phyloP scores from a whole-genome alignment of 2,888 invertebrate genomes.

The Acrocyrtus sp. region DNA sequence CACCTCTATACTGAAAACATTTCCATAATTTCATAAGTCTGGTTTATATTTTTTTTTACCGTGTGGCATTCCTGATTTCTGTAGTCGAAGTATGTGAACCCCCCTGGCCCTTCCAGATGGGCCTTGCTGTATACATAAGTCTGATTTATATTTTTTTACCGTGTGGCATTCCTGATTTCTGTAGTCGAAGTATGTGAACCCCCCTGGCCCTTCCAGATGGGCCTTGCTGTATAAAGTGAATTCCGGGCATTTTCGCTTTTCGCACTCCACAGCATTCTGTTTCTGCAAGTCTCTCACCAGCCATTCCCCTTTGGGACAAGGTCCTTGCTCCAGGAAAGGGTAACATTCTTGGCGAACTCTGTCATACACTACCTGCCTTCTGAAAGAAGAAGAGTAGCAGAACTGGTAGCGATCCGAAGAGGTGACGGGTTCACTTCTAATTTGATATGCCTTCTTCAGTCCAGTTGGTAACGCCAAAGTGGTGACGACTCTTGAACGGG shows the following conservation, averaged over 20 bases:
- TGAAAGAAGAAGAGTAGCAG: constrained; percentile 15
- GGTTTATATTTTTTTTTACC: too few species aligned
- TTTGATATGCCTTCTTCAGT: not conserved
- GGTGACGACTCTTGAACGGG: not conserved
- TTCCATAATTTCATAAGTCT: too few species aligned
- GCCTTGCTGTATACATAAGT: too few species aligned
- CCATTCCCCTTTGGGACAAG: constrained; percentile 29
- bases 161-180: constrained; percentile 19
- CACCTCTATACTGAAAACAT: too few species aligned
- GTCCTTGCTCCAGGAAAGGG: constrained; percentile 30
- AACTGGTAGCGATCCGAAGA: constrained; percentile 16
- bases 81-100: constrained; percentile 32
- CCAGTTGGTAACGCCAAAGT: not conserved
- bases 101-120: too few species aligned
- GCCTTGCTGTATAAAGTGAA: not conserved
- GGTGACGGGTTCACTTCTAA: not conserved
- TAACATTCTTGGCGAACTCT: constrained; percentile 13
- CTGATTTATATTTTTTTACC: constrained; percentile 6
- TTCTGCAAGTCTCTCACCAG: constrained; percentile 7
- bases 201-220: constrained; percentile 12
- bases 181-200: constrained; percentile 32
- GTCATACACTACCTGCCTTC: constrained; percentile 23
- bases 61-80: constrained; percentile 19
- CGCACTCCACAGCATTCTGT: constrained; percentile 10
- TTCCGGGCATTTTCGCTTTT: constrained; percentile 26